phyloP scores from a whole-genome alignment of 2,888 invertebrate genomes.

The Rotaria socialis region DNA sequence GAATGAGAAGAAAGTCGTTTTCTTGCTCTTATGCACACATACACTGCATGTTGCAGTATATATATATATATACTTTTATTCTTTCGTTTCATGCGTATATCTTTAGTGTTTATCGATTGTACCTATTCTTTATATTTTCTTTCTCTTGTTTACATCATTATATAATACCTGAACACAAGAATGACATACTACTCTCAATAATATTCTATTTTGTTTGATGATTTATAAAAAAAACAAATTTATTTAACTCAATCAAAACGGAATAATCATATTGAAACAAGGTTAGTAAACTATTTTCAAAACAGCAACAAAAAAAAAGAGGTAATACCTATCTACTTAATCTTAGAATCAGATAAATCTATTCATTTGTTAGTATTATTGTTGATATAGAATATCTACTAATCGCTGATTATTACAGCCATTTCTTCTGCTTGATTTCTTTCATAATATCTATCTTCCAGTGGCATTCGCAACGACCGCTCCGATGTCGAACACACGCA shows the following conservation, averaged over 20 bases:
- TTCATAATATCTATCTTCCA: conserved; percentile 1
- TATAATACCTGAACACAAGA: background rate
- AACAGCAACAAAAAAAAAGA: background rate
- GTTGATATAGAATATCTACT: background rate
- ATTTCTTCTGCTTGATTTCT: background rate
- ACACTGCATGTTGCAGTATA: background rate
- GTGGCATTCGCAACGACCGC: background rate
- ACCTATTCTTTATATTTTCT: background rate
- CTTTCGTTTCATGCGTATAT: background rate
- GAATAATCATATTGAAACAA: background rate
- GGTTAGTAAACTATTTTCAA: background rate
- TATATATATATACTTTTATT: conserved; percentile 13
- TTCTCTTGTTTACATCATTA: background rate
- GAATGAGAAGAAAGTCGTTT: conserved; percentile 1
- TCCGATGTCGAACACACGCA: background rate
- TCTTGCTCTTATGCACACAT: conserved; percentile 25
- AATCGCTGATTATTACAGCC: background rate
- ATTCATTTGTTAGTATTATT: background rate
- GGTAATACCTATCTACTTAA: background rate
- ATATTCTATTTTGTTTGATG: background rate
- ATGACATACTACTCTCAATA: background rate
- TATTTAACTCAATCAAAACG: background rate
- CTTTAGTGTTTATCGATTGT: background rate
- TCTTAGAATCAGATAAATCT: background rate
- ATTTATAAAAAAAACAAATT: background rate